Conservation (phyloP, 2,113 vertebrate genomes). For the Phaethon lepturus region DNA sequence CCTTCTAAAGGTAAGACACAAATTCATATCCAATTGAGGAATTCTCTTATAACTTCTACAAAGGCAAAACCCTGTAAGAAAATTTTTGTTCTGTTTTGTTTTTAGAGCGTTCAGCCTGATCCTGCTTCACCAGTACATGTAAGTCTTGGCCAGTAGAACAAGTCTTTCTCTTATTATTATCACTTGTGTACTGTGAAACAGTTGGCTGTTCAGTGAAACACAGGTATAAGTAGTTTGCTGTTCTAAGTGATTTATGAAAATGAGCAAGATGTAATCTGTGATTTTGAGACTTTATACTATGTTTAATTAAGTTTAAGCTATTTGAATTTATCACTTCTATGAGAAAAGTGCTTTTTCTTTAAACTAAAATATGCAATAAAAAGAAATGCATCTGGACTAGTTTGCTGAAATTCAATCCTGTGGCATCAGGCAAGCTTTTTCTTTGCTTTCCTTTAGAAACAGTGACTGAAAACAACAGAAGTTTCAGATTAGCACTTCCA, state of each 20-base stretch:
- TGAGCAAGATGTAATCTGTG: background rate
- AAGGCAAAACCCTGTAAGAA: background rate
- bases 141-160: conserved; percentile 68
- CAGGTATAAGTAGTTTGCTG: background rate
- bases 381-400: background rate
- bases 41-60: background rate
- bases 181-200: background rate
- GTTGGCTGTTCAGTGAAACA: background rate
- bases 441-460: background rate
- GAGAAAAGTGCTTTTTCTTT: background rate
- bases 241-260: background rate
- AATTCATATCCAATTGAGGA: background rate
- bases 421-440: background rate
- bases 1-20: conserved; percentile 88
- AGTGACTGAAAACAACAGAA: background rate
- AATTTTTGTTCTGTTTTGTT: conserved; percentile 56
- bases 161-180: background rate
- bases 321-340: background rate
- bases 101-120: conserved; percentile 95
- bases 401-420: background rate
- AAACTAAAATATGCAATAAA: background rate
- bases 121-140: conserved; percentile 96
- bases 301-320: background rate
- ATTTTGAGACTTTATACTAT: background rate
- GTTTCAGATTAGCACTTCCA: background rate